These are phyloP conservation scores for Oophaga pumilio DNA, from an alignment of 2,113 vertebrate genomes.

Conservation along the genomic window DNA sequence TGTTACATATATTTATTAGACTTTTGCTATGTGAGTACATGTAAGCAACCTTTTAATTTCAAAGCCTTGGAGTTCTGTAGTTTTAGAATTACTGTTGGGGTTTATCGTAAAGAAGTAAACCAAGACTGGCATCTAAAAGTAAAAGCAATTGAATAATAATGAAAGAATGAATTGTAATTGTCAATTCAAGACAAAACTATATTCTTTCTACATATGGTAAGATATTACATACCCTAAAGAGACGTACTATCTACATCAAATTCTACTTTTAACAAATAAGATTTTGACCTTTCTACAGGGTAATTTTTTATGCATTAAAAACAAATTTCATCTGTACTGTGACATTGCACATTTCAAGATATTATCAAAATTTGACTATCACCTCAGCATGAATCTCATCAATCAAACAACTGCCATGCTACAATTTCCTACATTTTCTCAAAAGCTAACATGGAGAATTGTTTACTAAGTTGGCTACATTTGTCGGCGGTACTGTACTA, in stretches of 20 bases:
- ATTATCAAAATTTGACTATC: background rate
- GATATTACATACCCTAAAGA: background rate
- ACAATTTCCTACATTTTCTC: background rate
- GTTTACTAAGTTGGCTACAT: constrained; percentile 3
- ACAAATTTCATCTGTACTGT: background rate
- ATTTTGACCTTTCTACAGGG: background rate
- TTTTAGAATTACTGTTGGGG: background rate
- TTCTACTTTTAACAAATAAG: background rate
- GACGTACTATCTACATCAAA: background rate
- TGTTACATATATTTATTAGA: too few relatives aligned
- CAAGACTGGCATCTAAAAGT: background rate
- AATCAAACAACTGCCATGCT: background rate
- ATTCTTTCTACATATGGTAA: background rate
- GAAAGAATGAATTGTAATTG: background rate
- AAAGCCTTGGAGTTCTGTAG: background rate
- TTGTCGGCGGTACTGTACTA: constrained; percentile 2
- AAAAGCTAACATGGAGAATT: background rate
- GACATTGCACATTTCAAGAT: background rate
- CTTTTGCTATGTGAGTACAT: background rate
- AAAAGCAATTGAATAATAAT: background rate
- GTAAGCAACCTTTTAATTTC: background rate
- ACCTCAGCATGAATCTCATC: background rate
- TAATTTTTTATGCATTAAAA: background rate
- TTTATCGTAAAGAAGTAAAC: background rate
- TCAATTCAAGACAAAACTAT: background rate